These are phyloP conservation scores for Vandiemenella viatica DNA, from an alignment of 2,888 invertebrate species.

Conservation along the genomic window DNA sequence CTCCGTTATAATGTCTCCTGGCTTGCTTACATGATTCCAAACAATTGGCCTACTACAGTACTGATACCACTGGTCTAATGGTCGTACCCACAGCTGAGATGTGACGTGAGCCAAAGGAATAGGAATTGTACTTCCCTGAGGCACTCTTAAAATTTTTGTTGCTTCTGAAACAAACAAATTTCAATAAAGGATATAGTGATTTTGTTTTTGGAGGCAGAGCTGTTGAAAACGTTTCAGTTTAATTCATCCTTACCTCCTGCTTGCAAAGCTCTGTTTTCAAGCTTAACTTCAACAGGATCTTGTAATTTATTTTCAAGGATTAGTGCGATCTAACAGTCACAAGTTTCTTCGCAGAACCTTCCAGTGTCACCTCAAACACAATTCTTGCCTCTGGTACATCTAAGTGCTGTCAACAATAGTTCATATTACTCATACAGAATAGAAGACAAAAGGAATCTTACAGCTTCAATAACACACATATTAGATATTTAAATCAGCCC, in stretches of 20 bases:
- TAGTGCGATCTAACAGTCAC: constrained; percentile 85
- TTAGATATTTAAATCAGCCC: too few relatives aligned
- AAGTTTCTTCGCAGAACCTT: constrained; percentile 87
- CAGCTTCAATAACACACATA: too few relatives aligned
- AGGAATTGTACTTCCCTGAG: constrained; percentile 30
- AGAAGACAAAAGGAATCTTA: too few relatives aligned
- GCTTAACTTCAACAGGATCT: constrained; percentile 52
- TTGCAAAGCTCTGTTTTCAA: constrained; percentile 38
- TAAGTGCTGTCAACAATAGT: constrained; percentile 8
- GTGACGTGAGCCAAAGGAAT: constrained; percentile 64
- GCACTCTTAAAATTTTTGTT: not conserved
- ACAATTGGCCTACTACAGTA: constrained; percentile 38
- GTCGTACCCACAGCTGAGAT: constrained; percentile 59
- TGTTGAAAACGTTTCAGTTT: too few relatives aligned
- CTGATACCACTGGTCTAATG: constrained; percentile 31
- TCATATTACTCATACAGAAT: not conserved
- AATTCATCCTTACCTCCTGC: too few relatives aligned
- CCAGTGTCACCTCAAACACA: constrained; percentile 80
- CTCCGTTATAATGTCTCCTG: constrained; percentile 28
- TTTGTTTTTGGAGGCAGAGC: too few relatives aligned
- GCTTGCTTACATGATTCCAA: constrained; percentile 43
- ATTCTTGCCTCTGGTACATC: constrained; percentile 48
- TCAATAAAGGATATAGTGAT: too few relatives aligned
- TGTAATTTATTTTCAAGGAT: constrained; percentile 61
- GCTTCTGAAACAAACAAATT: not conserved